A percentile compares a stretch with the other conserved stretches of the same genome.
Evolutionary conservation across 2,888 invertebrate species (phyloP).

Genomic region (Pachymerium ferrugineum): DNA sequence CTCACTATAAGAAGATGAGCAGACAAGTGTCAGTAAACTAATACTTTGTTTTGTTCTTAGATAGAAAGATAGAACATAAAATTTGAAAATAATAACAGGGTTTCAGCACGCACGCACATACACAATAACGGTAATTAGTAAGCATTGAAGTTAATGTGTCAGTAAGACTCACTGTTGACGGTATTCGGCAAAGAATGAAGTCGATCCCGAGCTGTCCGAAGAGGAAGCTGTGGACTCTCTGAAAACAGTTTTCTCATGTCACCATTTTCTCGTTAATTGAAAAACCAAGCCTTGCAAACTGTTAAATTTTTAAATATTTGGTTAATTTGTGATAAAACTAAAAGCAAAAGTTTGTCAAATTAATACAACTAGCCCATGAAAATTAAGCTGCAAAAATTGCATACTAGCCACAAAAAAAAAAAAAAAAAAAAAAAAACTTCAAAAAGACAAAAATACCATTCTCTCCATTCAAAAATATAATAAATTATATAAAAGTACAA

Average conservation of each 20-base stretch:
- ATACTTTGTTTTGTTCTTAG: background rate
- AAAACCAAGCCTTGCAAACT: background rate
- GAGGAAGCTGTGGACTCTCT: slow-evolving; percentile 44
- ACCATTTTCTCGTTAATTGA: too few species aligned
- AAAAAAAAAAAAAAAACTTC: slow-evolving; percentile 6
- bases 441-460: slow-evolving; percentile 20
- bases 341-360: background rate
- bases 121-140: slow-evolving; percentile 14
- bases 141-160: slow-evolving; percentile 37
- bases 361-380: too few species aligned
- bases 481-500: background rate
- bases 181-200: slow-evolving; percentile 46
- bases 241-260: slow-evolving; percentile 35
- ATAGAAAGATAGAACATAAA: background rate
- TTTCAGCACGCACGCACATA: slow-evolving; percentile 32
- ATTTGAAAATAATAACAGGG: slow-evolving; percentile 14
- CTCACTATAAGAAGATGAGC: slow-evolving; percentile 54
- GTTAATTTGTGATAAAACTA: too few species aligned
- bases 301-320: too few species aligned
- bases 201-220: slow-evolving; percentile 44
- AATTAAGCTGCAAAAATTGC: background rate
- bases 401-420: background rate
- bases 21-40: background rate
- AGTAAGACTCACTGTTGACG: slow-evolving; percentile 44
- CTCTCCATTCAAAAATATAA: background rate